These are phyloP conservation scores for Conger conger DNA, from an alignment of 2,113 vertebrate genomes.

Conservation along the genomic window DNA sequence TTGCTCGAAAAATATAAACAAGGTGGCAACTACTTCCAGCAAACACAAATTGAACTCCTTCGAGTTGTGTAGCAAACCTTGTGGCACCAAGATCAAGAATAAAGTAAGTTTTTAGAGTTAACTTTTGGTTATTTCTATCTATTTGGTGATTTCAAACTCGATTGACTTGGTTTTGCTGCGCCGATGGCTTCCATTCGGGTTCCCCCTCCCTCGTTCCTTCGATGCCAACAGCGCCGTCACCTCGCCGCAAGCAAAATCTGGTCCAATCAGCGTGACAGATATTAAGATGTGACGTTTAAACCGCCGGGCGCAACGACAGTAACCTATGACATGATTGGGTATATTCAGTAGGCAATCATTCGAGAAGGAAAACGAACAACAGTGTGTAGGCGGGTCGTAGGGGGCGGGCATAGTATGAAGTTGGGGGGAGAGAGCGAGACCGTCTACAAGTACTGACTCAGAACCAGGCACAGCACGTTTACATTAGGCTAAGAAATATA, in stretches of 20 bases:
- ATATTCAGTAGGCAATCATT: constrained; percentile 6
- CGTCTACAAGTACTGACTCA: neutral
- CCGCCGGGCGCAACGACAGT: neutral
- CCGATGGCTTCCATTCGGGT: constrained; percentile 68
- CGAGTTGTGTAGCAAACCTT: neutral
- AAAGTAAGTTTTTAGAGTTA: neutral
- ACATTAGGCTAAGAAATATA: neutral
- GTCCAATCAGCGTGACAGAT: constrained; percentile 36
- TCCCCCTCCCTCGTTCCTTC: constrained; percentile 49
- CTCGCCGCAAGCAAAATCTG: neutral
- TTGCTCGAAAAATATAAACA: constrained; percentile 63
- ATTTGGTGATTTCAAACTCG: constrained; percentile 51
- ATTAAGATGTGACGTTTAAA: constrained; percentile 17
- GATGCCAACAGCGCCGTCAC: constrained; percentile 34
- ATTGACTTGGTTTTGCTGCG: constrained; percentile 63
- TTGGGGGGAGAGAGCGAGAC: neutral
- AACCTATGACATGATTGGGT: constrained; percentile 29
- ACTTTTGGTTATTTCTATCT: neutral
- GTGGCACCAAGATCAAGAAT: neutral
- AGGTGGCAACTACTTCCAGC: constrained; percentile 37
- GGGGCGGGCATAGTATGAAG: neutral
- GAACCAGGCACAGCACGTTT: neutral
- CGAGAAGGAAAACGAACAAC: neutral
- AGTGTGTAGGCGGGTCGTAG: constrained; percentile 11
- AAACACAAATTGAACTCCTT: neutral